Conservation (phyloP, 1,140 invertebrate genomes). For the Drosophila nigromelanica region DNA sequence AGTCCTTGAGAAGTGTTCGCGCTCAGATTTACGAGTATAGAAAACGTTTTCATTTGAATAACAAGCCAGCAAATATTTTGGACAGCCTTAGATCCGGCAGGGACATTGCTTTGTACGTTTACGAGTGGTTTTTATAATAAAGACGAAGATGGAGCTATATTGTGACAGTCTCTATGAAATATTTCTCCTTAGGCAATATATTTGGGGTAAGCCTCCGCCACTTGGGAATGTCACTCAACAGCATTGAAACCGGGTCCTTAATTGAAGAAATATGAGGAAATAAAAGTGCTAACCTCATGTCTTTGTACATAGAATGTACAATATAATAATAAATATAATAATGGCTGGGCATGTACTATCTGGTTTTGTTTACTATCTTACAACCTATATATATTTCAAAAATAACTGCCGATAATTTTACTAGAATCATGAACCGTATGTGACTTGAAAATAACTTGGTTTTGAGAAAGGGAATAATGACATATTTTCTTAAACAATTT, state of each 20-base stretch:
- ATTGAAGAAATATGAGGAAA: constrained; percentile 37
- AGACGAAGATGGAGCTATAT: constrained; percentile 22
- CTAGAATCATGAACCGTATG: no score
- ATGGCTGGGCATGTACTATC: no score
- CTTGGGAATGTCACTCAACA: constrained; percentile 22
- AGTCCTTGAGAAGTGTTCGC: constrained; percentile 63
- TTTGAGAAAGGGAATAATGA: no score
- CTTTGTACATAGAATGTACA: background rate
- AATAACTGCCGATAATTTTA: no score
- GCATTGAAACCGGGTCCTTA: constrained; percentile 12
- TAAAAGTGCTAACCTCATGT: background rate
- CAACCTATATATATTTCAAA: no score
- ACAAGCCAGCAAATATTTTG: constrained; percentile 65
- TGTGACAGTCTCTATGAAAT: constrained; percentile 45
- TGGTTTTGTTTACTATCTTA: no score
- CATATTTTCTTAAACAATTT: no score
- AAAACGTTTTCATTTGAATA: constrained; percentile 76
- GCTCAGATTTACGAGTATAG: constrained; percentile 56
- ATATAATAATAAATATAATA: no score
- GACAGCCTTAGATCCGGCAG: constrained; percentile 38
- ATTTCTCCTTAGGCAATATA: constrained; percentile 30
- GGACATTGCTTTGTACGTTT: constrained; percentile 31
- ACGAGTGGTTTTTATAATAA: constrained; percentile 30
- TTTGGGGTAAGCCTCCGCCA: constrained; percentile 34
- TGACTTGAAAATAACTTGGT: no score